Percentiles rank a stretch among this genome's conserved stretches.
These are phyloP conservation scores for Seriola rivoliana DNA, from an alignment of 2,113 vertebrate genomes.

Conservation along the genomic window DNA sequence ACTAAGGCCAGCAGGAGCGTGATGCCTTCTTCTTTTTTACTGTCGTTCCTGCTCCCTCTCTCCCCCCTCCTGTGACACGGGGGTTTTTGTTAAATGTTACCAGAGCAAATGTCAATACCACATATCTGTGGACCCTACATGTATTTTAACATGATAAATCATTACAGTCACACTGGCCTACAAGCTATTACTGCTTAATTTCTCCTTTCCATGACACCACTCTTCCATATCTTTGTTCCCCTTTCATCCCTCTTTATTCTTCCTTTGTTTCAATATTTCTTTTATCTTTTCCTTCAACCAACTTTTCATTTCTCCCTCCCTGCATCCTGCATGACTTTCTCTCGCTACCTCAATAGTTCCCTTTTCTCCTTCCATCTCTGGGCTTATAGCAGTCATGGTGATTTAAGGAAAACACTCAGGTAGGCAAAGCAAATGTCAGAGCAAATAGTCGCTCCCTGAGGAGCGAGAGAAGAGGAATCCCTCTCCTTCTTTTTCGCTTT, in stretches of 20 bases:
- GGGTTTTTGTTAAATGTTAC: neutral
- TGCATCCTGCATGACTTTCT: no score
- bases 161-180: neutral
- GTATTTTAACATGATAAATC: neutral
- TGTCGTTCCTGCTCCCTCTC: slow-evolving; percentile 26
- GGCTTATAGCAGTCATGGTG: slow-evolving; percentile 38
- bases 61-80: neutral
- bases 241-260: neutral
- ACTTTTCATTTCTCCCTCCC: neutral
- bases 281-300: neutral
- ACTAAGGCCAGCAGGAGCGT: neutral
- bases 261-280: neutral
- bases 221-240: neutral
- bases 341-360: neutral
- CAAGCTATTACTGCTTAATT: neutral
- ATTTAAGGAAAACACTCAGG: slow-evolving; percentile 72
- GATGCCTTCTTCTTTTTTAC: slow-evolving; percentile 3
- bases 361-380: neutral
- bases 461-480: slow-evolving; percentile 27
- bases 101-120: neutral
- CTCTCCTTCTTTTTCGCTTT: slow-evolving; percentile 18
- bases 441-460: slow-evolving; percentile 64
- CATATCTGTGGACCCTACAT: neutral
- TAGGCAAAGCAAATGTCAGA: slow-evolving; percentile 74
- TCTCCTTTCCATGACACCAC: neutral